Evolutionary conservation across 2,888 invertebrate species (phyloP).

Genomic region (Dorcus parallelipipedus): DNA sequence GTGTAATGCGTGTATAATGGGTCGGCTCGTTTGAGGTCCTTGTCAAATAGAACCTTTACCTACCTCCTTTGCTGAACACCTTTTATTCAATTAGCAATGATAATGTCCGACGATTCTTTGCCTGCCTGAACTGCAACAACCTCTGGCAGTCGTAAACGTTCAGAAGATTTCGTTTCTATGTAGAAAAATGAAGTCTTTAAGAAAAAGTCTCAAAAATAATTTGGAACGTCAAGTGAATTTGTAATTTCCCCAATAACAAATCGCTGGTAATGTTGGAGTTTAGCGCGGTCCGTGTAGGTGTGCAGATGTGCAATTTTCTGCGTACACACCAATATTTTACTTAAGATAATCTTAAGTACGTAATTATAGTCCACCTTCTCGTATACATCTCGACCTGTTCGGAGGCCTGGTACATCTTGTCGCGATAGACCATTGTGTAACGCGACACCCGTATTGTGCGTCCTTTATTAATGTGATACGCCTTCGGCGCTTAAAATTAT

Average conservation of each 20-base stretch:
- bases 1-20: neutral
- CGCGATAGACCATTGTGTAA: constrained; percentile 12
- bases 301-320: no score
- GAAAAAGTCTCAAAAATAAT: no score
- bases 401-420: constrained; percentile 2
- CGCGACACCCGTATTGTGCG: constrained; percentile 9
- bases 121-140: no score
- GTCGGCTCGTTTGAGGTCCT: neutral
- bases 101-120: neutral
- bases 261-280: no score
- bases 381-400: neutral
- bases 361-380: constrained; percentile 17
- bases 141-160: no score
- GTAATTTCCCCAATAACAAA: no score
- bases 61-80: neutral
- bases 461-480: constrained; percentile 5
- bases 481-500: neutral
- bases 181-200: no score
- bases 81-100: neutral
- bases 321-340: neutral
- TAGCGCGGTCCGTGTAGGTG: no score
- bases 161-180: no score
- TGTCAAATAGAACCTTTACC: neutral
- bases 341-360: constrained; percentile 17
- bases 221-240: no score